These are phyloP conservation scores for Clarias platycephalus DNA, from an alignment of 2,797 vertebrate species.

Conservation along the genomic window DNA sequence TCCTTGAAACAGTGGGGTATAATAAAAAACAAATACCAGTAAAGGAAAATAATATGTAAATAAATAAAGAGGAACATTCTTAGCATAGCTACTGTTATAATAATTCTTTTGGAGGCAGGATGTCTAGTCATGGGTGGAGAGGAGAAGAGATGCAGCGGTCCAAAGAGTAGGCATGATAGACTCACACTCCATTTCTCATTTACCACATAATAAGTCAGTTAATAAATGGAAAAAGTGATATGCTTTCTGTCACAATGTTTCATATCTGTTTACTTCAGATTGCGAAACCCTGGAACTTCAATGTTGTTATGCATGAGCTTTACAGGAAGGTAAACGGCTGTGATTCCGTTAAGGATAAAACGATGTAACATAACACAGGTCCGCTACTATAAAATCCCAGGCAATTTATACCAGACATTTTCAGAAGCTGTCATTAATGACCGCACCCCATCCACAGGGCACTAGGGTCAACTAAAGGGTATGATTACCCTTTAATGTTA, in stretches of 20 bases:
- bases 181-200: conserved; percentile 35
- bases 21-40: conserved; percentile 70
- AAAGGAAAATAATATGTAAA: conserved; percentile 59
- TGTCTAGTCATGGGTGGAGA: conserved; percentile 60
- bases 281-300: conserved; percentile 1
- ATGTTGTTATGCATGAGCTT: background rate
- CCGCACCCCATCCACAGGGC: background rate
- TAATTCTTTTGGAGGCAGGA: conserved; percentile 68
- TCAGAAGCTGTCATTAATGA: conserved; percentile 9
- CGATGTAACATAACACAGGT: background rate
- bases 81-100: conserved; percentile 69
- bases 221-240: conserved; percentile 13
- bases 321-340: background rate
- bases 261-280: conserved; percentile 22
- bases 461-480: background rate
- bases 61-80: conserved; percentile 73
- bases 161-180: conserved; percentile 61
- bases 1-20: conserved; percentile 73
- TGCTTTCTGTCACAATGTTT: conserved; percentile 18
- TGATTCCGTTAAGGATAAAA: background rate
- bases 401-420: background rate
- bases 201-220: conserved; percentile 30
- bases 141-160: conserved; percentile 68
- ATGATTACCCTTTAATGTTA: background rate
- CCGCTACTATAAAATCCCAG: background rate